phyloP scores from a whole-genome alignment of 2,113 vertebrate species.

The Elgaria multicarinata region DNA sequence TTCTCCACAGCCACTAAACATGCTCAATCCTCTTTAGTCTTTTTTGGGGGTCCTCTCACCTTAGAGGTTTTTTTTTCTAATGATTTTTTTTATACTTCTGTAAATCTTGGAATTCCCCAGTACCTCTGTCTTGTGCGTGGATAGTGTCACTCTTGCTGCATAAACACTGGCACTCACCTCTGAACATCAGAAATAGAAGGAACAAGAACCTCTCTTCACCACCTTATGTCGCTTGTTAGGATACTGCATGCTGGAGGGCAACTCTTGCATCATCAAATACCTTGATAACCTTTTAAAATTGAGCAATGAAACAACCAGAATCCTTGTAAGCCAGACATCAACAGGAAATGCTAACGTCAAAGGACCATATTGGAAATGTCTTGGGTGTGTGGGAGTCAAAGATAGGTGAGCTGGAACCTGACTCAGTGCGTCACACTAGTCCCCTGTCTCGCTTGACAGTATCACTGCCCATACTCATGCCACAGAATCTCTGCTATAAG shows the following conservation, averaged over 20 bases:
- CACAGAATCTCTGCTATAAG: background rate
- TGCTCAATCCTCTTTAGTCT: background rate
- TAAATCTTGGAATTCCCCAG: background rate
- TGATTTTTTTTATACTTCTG: background rate
- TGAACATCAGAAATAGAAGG: background rate
- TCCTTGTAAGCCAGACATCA: background rate
- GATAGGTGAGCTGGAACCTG: background rate
- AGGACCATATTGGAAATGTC: background rate
- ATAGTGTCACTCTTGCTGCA: background rate
- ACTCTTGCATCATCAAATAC: background rate
- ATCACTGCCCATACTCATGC: background rate
- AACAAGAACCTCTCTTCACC: background rate
- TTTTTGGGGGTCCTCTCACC: background rate
- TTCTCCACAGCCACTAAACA: background rate
- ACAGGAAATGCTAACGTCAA: background rate
- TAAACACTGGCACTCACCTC: too few species aligned
- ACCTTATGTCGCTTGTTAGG: background rate
- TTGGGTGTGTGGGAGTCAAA: background rate
- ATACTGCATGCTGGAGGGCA: background rate
- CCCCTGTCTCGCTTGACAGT: slow-evolving; percentile 6
- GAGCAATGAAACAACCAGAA: background rate
- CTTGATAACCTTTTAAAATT: background rate
- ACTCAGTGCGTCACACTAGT: background rate
- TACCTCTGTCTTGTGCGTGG: background rate
- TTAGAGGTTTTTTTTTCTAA: background rate